Evolutionary conservation across 2,888 invertebrate genomes (phyloP).

Genomic region (Ophonus ardosiacus): DNA sequence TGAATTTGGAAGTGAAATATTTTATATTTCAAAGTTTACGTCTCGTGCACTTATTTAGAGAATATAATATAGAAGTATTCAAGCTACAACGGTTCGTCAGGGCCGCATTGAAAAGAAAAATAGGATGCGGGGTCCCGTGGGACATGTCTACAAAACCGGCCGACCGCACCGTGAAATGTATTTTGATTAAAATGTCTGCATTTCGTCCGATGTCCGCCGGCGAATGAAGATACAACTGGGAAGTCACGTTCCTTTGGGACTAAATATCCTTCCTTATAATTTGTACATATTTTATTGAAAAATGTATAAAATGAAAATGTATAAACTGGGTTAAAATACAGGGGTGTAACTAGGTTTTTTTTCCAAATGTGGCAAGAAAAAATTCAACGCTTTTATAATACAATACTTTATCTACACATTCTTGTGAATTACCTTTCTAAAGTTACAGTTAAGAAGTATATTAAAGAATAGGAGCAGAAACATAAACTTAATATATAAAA

Average conservation of each 20-base stretch:
- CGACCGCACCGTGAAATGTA: constrained; percentile 32
- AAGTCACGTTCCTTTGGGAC: background rate
- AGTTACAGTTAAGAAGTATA: too few relatives aligned
- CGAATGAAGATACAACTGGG: constrained; percentile 7
- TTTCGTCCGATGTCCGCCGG: constrained; percentile 6
- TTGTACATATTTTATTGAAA: constrained; percentile 23
- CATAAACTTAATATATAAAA: too few relatives aligned
- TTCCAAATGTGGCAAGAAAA: too few relatives aligned
- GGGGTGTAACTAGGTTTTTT: background rate
- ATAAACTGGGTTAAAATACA: background rate
- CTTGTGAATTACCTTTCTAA: background rate
- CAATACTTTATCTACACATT: too few relatives aligned
- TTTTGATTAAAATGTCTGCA: constrained; percentile 55
- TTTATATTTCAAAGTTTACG: constrained; percentile 30
- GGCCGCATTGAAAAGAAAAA: constrained; percentile 40
- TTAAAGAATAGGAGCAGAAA: too few relatives aligned
- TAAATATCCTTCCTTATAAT: background rate
- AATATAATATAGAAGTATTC: constrained; percentile 13
- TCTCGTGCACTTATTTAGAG: constrained; percentile 18
- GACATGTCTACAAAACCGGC: constrained; percentile 38
- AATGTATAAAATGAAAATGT: background rate
- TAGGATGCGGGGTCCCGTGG: constrained; percentile 13
- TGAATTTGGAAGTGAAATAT: constrained; percentile 8
- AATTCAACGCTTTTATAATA: too few relatives aligned
- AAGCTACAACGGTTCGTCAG: constrained; percentile 36